These are phyloP conservation scores for Cylloceria caligata DNA, from an alignment of 2,888 invertebrate genomes.

Conservation along the genomic window DNA sequence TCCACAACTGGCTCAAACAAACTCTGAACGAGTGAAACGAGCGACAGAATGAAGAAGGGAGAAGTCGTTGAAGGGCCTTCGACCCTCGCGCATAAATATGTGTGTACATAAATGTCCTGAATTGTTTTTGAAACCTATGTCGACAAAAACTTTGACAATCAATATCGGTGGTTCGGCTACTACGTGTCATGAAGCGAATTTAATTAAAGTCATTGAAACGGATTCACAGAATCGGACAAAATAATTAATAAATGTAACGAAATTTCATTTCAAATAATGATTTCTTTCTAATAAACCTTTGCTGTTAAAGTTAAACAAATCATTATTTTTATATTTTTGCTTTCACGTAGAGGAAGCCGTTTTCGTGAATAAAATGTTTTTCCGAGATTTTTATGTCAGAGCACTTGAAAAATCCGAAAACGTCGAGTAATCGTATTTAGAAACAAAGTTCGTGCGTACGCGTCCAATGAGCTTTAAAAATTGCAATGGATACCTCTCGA, in stretches of 20 bases:
- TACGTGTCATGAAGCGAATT: not conserved
- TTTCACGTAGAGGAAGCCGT: too few relatives aligned
- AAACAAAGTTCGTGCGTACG: too few relatives aligned
- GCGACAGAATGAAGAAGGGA: not conserved
- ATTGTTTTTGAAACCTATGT: slow-evolving; percentile 17
- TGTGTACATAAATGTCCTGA: not conserved
- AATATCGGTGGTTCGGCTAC: not conserved
- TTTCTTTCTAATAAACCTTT: too few relatives aligned
- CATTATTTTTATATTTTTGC: not conserved
- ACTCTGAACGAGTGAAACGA: slow-evolving; percentile 38
- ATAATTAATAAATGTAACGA: too few relatives aligned
- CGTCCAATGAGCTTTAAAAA: too few relatives aligned
- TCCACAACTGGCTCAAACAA: slow-evolving; percentile 41
- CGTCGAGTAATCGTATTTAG: too few relatives aligned
- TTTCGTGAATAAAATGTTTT: too few relatives aligned
- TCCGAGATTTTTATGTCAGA: too few relatives aligned
- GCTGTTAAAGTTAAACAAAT: not conserved
- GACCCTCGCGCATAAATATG: slow-evolving; percentile 11
- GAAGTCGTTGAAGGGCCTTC: not conserved
- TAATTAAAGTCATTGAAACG: not conserved
- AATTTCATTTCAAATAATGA: too few relatives aligned
- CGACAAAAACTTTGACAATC: slow-evolving; percentile 13
- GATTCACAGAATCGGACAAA: not conserved
- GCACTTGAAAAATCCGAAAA: too few relatives aligned
- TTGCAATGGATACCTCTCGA: too few relatives aligned